These are phyloP conservation scores for Perca schrenkii DNA, from an alignment of 2,113 vertebrate genomes.

Conservation along the genomic window DNA sequence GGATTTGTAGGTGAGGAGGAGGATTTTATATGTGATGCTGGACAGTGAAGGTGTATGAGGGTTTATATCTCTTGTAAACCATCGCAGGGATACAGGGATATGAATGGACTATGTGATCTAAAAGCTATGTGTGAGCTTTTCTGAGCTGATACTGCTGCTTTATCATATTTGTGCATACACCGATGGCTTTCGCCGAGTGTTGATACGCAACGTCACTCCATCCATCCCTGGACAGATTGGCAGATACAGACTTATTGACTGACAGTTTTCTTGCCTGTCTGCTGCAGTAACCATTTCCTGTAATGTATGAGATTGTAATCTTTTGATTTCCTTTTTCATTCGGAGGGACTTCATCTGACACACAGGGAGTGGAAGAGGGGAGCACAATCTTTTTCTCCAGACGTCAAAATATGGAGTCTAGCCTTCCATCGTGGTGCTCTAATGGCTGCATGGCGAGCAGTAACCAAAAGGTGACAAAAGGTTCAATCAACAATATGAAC, in stretches of 20 bases:
- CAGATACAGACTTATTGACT: constrained; percentile 60
- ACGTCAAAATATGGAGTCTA: constrained; percentile 2
- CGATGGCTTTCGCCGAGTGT: not conserved
- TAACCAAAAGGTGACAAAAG: not conserved
- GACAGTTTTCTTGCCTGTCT: not conserved
- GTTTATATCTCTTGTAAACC: not conserved
- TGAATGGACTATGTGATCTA: not conserved
- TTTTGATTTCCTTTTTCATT: constrained; percentile 75
- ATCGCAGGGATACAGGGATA: not conserved
- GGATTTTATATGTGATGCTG: too few species aligned
- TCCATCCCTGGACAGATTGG: constrained; percentile 14
- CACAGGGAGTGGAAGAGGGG: constrained; percentile 37
- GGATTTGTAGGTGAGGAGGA: too few species aligned
- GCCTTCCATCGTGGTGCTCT: not conserved
- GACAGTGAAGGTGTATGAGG: too few species aligned
- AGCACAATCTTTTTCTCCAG: not conserved
- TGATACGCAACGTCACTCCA: constrained; percentile 26
- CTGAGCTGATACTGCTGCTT: not conserved
- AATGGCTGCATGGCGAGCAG: not conserved
- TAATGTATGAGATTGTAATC: constrained; percentile 51
- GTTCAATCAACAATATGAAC: not conserved
- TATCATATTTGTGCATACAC: constrained; percentile 23
- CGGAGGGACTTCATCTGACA: constrained; percentile 13
- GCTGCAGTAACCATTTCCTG: constrained; percentile 55
- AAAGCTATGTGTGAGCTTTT: not conserved